Percentiles rank a stretch among this genome's conserved stretches.
Conservation (phyloP, 2,888 invertebrate genomes). For the Pristionchus fissidentatus region DNA sequence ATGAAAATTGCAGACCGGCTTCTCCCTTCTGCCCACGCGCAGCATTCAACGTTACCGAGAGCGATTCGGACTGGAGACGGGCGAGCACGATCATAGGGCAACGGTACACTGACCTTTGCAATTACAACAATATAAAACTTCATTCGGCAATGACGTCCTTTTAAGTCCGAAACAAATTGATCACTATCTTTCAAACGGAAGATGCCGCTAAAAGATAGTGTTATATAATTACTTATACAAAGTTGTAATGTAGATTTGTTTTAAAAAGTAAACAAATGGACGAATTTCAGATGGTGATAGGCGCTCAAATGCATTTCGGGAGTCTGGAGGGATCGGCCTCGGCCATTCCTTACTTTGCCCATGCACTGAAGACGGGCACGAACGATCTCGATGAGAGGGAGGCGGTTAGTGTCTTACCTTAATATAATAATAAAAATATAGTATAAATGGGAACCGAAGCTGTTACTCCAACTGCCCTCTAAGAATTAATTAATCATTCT, state of each 20-base stretch:
- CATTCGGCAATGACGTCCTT: too few relatives aligned
- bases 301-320: slow-evolving; percentile 21
- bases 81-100: neutral
- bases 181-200: too few relatives aligned
- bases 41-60: neutral
- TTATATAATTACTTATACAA: too few relatives aligned
- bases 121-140: too few relatives aligned
- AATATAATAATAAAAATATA: too few relatives aligned
- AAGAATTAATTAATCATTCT: too few relatives aligned
- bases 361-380: neutral
- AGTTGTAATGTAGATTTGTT: too few relatives aligned
- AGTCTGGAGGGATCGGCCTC: neutral
- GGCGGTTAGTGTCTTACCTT: neutral
- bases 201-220: too few relatives aligned
- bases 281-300: slow-evolving; percentile 1
- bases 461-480: too few relatives aligned
- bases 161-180: too few relatives aligned
- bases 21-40: slow-evolving; percentile 10
- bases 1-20: neutral
- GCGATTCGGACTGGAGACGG: neutral
- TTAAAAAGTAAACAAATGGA: too few relatives aligned
- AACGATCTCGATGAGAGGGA: slow-evolving; percentile 31
- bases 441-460: too few relatives aligned
- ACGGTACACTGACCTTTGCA: neutral
- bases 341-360: neutral